Conservation (phyloP, 2,888 invertebrate species). For the Hydrotaea diabolus region DNA sequence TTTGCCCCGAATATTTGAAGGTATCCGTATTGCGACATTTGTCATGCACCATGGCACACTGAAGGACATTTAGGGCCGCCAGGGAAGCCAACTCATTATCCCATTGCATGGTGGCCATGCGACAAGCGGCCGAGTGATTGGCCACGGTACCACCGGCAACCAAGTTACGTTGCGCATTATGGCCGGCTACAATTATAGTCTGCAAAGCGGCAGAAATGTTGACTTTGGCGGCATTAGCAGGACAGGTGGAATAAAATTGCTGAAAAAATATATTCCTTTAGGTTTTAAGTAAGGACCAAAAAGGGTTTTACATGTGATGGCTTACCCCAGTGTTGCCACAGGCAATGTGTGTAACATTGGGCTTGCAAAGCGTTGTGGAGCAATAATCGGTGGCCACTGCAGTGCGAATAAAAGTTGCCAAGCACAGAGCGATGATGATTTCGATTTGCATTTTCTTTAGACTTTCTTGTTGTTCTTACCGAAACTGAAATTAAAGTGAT, state of each 20-base stretch:
- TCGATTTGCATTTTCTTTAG: neutral
- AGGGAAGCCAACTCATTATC: constrained; percentile 72
- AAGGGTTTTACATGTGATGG: neutral
- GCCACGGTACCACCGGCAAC: constrained; percentile 58
- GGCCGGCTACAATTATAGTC: constrained; percentile 30
- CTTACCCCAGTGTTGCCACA: constrained; percentile 58
- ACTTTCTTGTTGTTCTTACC: neutral
- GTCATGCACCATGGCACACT: constrained; percentile 73
- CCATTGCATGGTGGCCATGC: constrained; percentile 77
- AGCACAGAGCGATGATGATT: neutral
- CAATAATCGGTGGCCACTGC: constrained; percentile 52
- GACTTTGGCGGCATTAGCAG: constrained; percentile 22
- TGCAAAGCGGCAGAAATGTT: neutral
- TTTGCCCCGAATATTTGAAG: constrained; percentile 74
- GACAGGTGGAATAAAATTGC: constrained; percentile 47
- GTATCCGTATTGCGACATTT: constrained; percentile 72
- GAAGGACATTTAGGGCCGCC: constrained; percentile 72
- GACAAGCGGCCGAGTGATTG: constrained; percentile 68
- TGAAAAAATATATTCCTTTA: constrained; percentile 22
- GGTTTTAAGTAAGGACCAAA: no score
- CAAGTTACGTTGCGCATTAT: constrained; percentile 62
- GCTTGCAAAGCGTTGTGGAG: neutral
- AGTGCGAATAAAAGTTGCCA: neutral
- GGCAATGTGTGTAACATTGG: constrained; percentile 47
- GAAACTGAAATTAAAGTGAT: neutral